Evolutionary conservation across 2,113 vertebrate genomes (phyloP).

Genomic region (Osmerus mordax): DNA sequence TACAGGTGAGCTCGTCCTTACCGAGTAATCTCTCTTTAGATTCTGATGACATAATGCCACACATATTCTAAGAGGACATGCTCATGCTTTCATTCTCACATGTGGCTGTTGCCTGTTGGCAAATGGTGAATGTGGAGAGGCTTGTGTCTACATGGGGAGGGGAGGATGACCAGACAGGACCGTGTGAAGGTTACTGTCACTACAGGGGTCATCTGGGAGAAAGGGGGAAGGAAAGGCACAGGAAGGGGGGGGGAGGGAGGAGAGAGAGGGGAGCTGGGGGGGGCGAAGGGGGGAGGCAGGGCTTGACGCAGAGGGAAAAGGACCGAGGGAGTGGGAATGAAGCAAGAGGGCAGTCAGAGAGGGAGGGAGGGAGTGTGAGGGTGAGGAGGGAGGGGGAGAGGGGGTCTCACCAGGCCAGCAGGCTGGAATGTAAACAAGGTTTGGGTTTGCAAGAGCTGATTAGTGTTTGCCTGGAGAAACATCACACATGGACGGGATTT

Average conservation of each 20-base stretch:
- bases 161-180: neutral
- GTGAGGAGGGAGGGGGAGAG: neutral
- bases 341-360: too few relatives aligned
- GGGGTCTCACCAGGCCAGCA: neutral
- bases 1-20: constrained; percentile 80
- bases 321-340: neutral
- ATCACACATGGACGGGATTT: constrained; percentile 1
- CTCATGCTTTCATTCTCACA: neutral
- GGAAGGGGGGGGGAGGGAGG: neutral
- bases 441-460: neutral
- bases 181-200: neutral
- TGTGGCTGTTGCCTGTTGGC: neutral
- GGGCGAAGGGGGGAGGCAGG: neutral
- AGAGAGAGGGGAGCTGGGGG: neutral
- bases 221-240: neutral
- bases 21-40: neutral
- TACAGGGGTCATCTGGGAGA: neutral
- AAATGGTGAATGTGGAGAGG: neutral
- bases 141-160: neutral
- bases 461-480: neutral
- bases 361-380: neutral
- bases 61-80: neutral
- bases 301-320: neutral
- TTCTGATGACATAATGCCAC: neutral
- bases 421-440: constrained; percentile 8